Evolutionary conservation across 2,113 vertebrate genomes (phyloP), one percentile per base, ranked within the genome.

Genomic region (Pampusana beccarii): DNA sequence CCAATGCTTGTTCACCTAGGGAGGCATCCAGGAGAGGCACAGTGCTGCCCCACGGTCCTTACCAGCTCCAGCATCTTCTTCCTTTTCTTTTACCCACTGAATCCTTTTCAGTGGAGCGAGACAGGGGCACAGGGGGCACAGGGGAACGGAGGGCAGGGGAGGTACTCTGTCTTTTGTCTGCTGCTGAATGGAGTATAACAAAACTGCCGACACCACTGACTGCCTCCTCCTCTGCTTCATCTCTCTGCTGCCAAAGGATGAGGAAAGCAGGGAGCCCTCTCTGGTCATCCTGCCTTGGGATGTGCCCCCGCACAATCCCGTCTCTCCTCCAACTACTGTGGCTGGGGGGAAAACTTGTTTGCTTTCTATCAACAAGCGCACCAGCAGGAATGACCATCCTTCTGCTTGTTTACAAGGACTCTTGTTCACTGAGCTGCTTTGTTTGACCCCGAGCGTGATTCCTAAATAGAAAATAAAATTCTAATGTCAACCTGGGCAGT

Each of bases 1-100:
- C 53, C 93, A 95, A 93, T 83, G 50, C 64, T 96, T 93, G 26
- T 44, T 92, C 34, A 91, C 71, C 87, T 48, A 62, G 58, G 50
- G 61, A 46, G 65, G n/a, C 69, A 65, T 38, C 66, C 56, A 14
- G 29, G 65, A 80, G 75, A 86, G 67, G 23, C 2, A 1, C 7
- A 46, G 31, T 82, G 34, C 16, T 79, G 69, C 33, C 29, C 20
- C 1, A 6, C 1, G 4, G 13, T 34, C 44, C 56, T 71, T 66
- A 64, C 9, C 33, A 79, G 24, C 18, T 75, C 23, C 25, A 86
- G 6, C 28, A 28, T 44, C 61, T 56, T 56, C 10, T 40, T 61
- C 16, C 7, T 66, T 83, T 85, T 69, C 11, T 73, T 96, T 86
- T 58, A 31, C 34, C 6, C 11, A 11, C 50, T 6, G 40, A 54